Evolutionary conservation across 2,797 vertebrate species (phyloP), one percentile per base, ranked within the genome.

Genomic region (Enoplosus armatus): DNA sequence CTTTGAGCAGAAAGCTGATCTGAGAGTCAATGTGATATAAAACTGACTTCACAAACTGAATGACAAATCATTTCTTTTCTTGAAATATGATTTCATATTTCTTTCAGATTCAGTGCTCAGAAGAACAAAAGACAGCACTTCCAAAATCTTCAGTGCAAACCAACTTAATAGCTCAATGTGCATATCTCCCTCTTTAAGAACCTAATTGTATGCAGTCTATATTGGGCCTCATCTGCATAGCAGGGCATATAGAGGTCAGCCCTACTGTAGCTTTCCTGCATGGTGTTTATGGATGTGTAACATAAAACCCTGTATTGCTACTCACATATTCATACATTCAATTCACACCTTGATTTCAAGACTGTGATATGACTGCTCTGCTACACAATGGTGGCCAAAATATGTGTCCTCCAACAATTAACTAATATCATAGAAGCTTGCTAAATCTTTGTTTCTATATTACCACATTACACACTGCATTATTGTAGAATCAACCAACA

Each of bases 161-260:
- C 8, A 45, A 20, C 29, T 18, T 8, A 2, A 24, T n/a, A 35
- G 61, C 18, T 78, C 16, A 65, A 65, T 59, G 15, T 39, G 20
- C 55, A 72, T 47, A 56, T 16, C 39, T 67, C 8, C 20, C 47
- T 56, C 48, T 68, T 79, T 56, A 48, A 67, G 31, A 43, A n/a
- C 16, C n/a, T 54, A 10, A 54, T 37, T 22, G 10, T 66, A 48
- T 68, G 12, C 11, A 24, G 50, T 56, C 51, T 59, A 31, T 68
- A 55, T 14, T 47, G 14, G 15, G 39, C 18, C 39, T 67, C 33
- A 75, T 62, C 41, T 66, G 54, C 18, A 22, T 50, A 8, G 47
- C 41, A 22, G 47, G 50, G 3, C n/a, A 5, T 27, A 24, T 4
- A n/a, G 12, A 29, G 33, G 29, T 77, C 39, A 41, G 18, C 48